Evolutionary conservation across 1,140 invertebrate species (phyloP).

Genomic region (Bombus soroeensis): DNA sequence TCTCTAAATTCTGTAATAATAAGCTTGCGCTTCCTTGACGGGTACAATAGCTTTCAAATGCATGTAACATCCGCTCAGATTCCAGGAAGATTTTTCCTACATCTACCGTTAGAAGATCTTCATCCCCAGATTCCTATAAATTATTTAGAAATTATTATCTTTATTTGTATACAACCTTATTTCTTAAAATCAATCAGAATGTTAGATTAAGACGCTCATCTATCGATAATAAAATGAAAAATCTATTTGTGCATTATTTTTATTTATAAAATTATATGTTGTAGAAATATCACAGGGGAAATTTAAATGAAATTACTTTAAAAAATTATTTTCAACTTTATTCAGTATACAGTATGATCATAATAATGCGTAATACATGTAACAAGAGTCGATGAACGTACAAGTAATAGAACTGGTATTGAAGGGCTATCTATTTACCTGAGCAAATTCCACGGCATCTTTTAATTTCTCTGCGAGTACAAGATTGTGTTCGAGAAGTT

Average conservation of each 20-base stretch:
- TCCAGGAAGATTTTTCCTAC: constrained; percentile 96
- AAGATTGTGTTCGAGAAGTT: constrained; percentile 94
- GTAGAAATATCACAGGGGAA: not conserved
- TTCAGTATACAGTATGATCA: too few species aligned
- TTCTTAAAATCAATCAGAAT: not conserved
- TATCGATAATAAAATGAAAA: not conserved
- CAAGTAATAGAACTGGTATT: not conserved
- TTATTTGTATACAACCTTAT: not conserved
- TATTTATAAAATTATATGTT: not conserved
- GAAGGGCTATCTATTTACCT: constrained; percentile 65
- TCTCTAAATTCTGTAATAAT: constrained; percentile 94
- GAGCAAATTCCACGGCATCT: constrained; percentile 93
- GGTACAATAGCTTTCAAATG: constrained; percentile 97
- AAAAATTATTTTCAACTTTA: not conserved
- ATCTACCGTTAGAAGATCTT: constrained; percentile 94
- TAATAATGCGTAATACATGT: not conserved
- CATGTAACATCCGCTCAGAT: constrained; percentile 95
- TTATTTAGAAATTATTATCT: not conserved
- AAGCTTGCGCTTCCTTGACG: constrained; percentile 95
- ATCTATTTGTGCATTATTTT: not conserved
- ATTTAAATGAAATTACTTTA: not conserved
- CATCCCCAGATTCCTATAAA: constrained; percentile 84
- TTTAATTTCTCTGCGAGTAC: constrained; percentile 93
- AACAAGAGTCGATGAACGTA: not conserved
- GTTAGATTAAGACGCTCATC: not conserved